Percentiles rank a stretch among this genome's conserved stretches.
Conservation (phyloP, 2,888 invertebrate species). For the Epirrhoe alternata region DNA sequence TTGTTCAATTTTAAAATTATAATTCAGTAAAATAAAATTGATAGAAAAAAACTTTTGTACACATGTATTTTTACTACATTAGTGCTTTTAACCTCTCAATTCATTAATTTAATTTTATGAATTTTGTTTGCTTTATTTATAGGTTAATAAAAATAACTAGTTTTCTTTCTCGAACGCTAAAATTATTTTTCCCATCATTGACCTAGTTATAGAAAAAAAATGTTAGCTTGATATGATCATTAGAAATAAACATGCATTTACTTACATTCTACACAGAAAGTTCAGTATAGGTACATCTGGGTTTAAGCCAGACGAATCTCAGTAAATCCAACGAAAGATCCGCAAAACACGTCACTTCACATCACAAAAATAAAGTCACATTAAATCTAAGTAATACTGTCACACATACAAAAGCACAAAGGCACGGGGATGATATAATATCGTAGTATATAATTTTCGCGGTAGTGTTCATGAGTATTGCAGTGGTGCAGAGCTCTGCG, state of each 20-base stretch:
- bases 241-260: conserved; percentile 25
- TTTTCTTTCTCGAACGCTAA: no score
- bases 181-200: no score
- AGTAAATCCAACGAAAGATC: conserved; percentile 61
- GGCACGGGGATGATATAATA: conserved; percentile 37
- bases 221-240: not conserved
- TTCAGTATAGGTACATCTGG: conserved; percentile 45
- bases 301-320: conserved; percentile 60
- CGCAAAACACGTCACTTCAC: conserved; percentile 47
- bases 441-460: conserved; percentile 41
- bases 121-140: no score
- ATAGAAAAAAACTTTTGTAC: not conserved
- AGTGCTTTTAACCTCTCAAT: no score
- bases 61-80: no score
- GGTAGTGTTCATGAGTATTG: conserved; percentile 47
- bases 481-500: conserved; percentile 42
- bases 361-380: conserved; percentile 53
- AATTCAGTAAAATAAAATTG: not conserved
- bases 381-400: conserved; percentile 31
- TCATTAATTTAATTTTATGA: no score
- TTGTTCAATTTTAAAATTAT: not conserved
- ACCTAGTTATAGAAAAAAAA: not conserved
- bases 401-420: conserved; percentile 51
- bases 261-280: conserved; percentile 55
- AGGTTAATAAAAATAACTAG: no score